Conservation (phyloP, 2,797 vertebrate species). For the Brachyrhaphis roseni region DNA sequence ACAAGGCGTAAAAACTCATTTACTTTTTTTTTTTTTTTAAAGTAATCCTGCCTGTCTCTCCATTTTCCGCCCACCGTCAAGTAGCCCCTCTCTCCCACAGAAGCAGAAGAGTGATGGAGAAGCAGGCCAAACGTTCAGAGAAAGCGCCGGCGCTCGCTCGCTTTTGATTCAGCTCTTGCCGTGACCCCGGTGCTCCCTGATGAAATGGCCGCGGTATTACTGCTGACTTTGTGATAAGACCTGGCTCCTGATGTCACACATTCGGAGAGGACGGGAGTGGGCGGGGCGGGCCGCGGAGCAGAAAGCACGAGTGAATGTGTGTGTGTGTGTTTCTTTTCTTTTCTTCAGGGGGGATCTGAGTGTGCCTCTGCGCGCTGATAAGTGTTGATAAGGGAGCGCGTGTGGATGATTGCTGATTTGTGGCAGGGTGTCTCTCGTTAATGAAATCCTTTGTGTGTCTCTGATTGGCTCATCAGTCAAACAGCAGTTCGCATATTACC, state of each 20-base stretch:
- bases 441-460: conserved; percentile 84
- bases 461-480: conserved; percentile 86
- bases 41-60: conserved; percentile 50
- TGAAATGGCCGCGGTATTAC: conserved; percentile 67
- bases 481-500: conserved; percentile 74
- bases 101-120: conserved; percentile 60
- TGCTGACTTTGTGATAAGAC: conserved; percentile 75
- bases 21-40: conserved; percentile 36
- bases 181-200: conserved; percentile 63
- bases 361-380: conserved; percentile 51
- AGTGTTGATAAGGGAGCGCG: conserved; percentile 61
- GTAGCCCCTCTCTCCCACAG: conserved; percentile 55
- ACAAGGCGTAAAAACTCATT: conserved; percentile 68
- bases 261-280: not conserved
- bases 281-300: conserved; percentile 7
- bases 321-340: conserved; percentile 50
- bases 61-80: conserved; percentile 21
- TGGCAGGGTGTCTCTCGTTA: conserved; percentile 80
- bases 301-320: conserved; percentile 46
- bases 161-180: conserved; percentile 36
- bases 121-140: conserved; percentile 43
- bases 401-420: conserved; percentile 82
- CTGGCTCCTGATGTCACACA: conserved; percentile 42
- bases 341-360: conserved; percentile 1
- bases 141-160: conserved; percentile 33